Percentiles rank a stretch among this genome's conserved stretches.
These are phyloP conservation scores for Tipula lateralis DNA, from an alignment of 2,888 invertebrate species.

Conservation along the genomic window DNA sequence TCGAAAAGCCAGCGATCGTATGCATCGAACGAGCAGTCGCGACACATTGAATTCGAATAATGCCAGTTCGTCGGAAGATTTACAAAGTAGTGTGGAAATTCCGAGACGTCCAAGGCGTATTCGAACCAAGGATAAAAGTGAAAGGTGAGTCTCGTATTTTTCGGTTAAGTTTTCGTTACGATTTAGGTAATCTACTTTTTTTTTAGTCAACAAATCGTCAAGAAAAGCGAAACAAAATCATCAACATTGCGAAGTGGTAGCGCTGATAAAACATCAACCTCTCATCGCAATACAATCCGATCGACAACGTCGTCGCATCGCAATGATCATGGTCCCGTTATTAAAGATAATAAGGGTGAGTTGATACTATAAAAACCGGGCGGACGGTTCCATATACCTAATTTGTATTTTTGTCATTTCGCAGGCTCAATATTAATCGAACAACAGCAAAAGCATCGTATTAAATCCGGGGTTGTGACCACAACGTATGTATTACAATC, in stretches of 20 bases:
- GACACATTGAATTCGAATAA: constrained; percentile 50
- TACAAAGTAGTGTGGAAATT: constrained; percentile 43
- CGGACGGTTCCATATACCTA: too few relatives aligned
- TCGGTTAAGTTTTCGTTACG: neutral
- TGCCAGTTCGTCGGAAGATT: constrained; percentile 53
- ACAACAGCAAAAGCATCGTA: constrained; percentile 20
- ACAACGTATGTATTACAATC: constrained; percentile 49
- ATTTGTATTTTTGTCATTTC: neutral
- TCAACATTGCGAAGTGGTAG: neutral
- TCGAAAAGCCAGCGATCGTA: constrained; percentile 36
- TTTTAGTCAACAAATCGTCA: neutral
- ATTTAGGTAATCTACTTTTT: neutral
- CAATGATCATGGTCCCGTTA: neutral
- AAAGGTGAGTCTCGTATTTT: neutral
- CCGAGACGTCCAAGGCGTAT: constrained; percentile 34
- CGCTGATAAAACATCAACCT: neutral
- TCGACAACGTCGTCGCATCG: neutral
- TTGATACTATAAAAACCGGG: neutral
- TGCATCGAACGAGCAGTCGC: constrained; percentile 52
- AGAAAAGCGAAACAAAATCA: neutral
- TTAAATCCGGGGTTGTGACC: constrained; percentile 34
- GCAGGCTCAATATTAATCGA: constrained; percentile 27
- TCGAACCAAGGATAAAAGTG: constrained; percentile 33
- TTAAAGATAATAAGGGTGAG: neutral
- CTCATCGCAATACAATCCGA: neutral